Percentiles rank a stretch among this genome's conserved stretches.
These are phyloP conservation scores for Clarias batrachus DNA, from an alignment of 2,113 vertebrate species.

Conservation along the genomic window DNA sequence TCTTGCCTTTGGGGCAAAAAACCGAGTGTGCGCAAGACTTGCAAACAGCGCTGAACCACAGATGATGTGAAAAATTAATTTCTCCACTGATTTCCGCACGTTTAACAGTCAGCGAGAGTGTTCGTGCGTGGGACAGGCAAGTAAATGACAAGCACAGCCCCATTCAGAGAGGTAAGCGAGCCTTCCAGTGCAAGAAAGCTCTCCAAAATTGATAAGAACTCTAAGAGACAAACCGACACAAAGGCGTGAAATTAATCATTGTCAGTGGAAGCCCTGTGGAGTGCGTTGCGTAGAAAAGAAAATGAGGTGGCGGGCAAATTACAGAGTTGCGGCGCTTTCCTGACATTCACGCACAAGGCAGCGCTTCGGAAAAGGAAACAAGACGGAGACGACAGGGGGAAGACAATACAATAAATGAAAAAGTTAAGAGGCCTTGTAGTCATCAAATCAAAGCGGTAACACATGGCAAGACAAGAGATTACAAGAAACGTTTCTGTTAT, in stretches of 20 bases:
- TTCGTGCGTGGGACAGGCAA: too few relatives aligned
- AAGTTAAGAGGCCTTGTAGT: background rate
- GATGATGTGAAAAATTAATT: slow-evolving; percentile 39
- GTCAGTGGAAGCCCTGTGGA: slow-evolving; percentile 34
- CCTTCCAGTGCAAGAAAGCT: slow-evolving; percentile 8
- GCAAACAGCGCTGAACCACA: slow-evolving; percentile 19
- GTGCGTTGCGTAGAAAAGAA: slow-evolving; percentile 44
- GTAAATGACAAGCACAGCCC: background rate
- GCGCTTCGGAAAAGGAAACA: slow-evolving; percentile 26
- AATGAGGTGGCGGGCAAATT: slow-evolving; percentile 47
- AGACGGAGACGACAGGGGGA: slow-evolving; percentile 2
- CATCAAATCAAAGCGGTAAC: background rate
- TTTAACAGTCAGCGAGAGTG: background rate
- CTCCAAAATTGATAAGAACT: slow-evolving; percentile 48
- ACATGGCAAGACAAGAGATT: background rate
- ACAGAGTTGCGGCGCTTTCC: slow-evolving; percentile 28
- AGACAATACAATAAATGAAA: slow-evolving; percentile 14
- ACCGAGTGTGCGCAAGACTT: background rate
- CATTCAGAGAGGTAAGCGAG: slow-evolving; percentile 16
- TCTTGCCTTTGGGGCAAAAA: background rate
- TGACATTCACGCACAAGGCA: slow-evolving; percentile 22
- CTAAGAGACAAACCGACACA: slow-evolving; percentile 39
- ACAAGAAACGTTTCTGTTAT: slow-evolving; percentile 3
- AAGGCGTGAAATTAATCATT: slow-evolving; percentile 55
- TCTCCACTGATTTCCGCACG: slow-evolving; percentile 8